phyloP scores from a whole-genome alignment of 2,113 vertebrate genomes.

The Vulpes ferrilata region DNA sequence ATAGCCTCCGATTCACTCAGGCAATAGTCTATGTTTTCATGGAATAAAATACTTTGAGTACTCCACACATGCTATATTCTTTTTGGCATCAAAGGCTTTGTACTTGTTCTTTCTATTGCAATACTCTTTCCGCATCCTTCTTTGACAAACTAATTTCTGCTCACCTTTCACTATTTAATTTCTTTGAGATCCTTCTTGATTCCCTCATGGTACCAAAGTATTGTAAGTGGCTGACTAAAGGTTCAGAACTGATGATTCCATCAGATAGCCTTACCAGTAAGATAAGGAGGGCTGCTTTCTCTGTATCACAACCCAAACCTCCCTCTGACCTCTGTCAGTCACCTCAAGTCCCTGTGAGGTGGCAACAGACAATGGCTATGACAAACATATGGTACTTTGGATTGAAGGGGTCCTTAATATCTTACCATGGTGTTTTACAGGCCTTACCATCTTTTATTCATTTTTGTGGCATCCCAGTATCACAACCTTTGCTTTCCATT shows the following conservation, averaged over 20 bases:
- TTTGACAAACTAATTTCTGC: neutral
- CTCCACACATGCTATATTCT: neutral
- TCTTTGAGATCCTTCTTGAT: neutral
- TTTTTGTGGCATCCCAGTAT: neutral
- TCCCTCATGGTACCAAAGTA: neutral
- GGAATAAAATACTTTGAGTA: neutral
- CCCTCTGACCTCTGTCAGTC: neutral
- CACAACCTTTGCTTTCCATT: neutral
- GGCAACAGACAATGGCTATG: neutral
- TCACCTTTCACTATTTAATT: neutral
- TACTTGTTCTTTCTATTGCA: neutral
- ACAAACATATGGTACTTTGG: neutral
- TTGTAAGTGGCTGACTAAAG: neutral
- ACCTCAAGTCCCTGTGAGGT: neutral
- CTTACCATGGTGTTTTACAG: neutral
- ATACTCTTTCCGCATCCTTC: neutral
- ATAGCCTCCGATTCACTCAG: neutral
- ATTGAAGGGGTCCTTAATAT: neutral
- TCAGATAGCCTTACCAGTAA: neutral
- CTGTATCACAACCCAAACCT: neutral
- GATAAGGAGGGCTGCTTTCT: neutral
- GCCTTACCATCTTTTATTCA: neutral
- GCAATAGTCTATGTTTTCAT: neutral
- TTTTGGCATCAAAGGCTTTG: neutral
- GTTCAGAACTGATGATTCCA: neutral